These are phyloP conservation scores for Siniperca undulata DNA, from an alignment of 2,797 vertebrate species.

Conservation along the genomic window DNA sequence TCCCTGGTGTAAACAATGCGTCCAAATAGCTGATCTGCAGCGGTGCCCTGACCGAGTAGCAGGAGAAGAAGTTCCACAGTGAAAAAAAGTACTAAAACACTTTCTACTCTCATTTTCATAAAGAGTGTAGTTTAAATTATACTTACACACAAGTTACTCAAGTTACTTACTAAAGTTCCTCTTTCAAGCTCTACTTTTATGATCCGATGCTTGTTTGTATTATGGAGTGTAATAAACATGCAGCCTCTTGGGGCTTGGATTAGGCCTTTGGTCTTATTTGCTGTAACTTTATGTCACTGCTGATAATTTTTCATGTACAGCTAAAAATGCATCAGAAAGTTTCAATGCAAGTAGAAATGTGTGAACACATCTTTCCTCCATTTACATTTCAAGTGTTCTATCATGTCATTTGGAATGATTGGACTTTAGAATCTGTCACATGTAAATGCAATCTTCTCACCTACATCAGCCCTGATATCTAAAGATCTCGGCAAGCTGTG, in stretches of 20 bases:
- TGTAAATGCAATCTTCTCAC: constrained; percentile 8
- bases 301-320: neutral
- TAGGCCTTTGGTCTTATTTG: neutral
- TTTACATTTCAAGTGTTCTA: neutral
- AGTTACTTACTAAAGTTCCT: too few species aligned
- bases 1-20: too few species aligned
- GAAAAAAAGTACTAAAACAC: too few species aligned
- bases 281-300: neutral
- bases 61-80: too few species aligned
- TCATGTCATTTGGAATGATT: neutral
- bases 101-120: too few species aligned
- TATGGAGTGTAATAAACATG: too few species aligned
- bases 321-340: neutral
- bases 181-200: too few species aligned
- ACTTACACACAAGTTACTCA: too few species aligned
- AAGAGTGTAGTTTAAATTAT: too few species aligned
- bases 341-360: neutral
- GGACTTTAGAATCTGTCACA: constrained; percentile 5
- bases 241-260: neutral
- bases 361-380: neutral
- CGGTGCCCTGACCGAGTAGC: too few species aligned
- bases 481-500: neutral
- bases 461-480: neutral
- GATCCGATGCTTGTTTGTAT: too few species aligned
- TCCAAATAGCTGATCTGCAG: too few species aligned